These are phyloP conservation scores for Drosophila helvetica DNA, from an alignment of 2,888 invertebrate genomes.

Conservation along the genomic window DNA sequence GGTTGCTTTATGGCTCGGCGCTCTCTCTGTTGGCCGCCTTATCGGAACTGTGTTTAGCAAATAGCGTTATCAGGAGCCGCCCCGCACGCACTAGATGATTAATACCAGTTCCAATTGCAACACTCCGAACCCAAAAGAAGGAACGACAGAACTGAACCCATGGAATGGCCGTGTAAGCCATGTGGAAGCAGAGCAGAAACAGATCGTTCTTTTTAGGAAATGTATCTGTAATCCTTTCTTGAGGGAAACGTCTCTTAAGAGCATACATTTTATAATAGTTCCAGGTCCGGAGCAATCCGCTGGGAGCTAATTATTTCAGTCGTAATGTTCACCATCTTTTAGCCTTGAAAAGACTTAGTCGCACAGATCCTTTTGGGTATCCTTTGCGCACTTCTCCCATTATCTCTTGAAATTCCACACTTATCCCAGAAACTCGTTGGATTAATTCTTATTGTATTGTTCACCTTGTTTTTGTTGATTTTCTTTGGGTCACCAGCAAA, in stretches of 20 bases:
- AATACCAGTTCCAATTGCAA: conserved; percentile 64
- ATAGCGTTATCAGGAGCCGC: conserved; percentile 62
- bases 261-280: conserved; percentile 23
- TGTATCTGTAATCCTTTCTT: too few species aligned
- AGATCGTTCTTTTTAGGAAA: too few species aligned
- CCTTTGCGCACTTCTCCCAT: neutral
- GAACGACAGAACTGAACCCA: neutral
- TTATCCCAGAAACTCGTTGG: neutral
- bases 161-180: neutral
- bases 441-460: conserved; percentile 10
- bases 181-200: neutral
- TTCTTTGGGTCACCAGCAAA: conserved; percentile 5
- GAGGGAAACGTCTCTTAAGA: neutral
- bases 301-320: neutral
- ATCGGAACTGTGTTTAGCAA: conserved; percentile 68
- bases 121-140: conserved; percentile 26
- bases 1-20: neutral
- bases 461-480: conserved; percentile 45
- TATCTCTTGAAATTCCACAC: neutral
- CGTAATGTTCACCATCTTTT: neutral
- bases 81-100: conserved; percentile 55
- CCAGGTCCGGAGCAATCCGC: neutral
- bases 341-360: too few species aligned
- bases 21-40: conserved; percentile 41
- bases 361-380: neutral